Conservation (phyloP, 2,797 vertebrate species). For the Pipistrellus kuhlii region DNA sequence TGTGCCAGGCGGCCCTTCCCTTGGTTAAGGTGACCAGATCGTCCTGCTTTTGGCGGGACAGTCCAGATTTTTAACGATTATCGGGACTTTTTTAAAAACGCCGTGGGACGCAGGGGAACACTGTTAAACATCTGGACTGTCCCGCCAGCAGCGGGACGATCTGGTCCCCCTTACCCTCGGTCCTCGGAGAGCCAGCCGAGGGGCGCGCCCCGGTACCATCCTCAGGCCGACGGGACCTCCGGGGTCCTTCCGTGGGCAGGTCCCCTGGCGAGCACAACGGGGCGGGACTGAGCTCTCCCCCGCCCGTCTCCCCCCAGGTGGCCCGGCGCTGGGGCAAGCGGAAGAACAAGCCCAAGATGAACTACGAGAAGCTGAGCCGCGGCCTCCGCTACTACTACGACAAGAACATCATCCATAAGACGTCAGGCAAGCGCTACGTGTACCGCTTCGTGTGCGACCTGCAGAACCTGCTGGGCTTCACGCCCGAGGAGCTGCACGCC, state of each 20-base stretch:
- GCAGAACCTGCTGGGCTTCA: constrained; percentile 92
- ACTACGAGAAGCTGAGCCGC: constrained; percentile 94
- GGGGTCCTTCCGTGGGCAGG: no score
- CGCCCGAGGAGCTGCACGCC: constrained; percentile 91
- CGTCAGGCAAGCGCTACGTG: constrained; percentile 93
- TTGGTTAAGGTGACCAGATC: no score
- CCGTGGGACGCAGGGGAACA: no score
- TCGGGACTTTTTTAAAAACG: no score
- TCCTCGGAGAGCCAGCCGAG: background rate
- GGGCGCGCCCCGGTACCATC: no score
- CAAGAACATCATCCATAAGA: constrained; percentile 96
- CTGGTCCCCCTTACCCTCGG: no score
- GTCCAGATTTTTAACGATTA: no score
- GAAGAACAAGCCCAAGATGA: constrained; percentile 96
- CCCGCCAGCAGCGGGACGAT: no score
- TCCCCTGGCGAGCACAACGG: no score
- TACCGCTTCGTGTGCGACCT: constrained; percentile 95
- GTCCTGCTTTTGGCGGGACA: no score
- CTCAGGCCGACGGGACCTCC: no score
- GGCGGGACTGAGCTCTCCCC: fast-evolving
- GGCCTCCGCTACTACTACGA: constrained; percentile 94
- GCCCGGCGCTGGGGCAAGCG: constrained; percentile 93
- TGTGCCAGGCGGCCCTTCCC: fast-evolving
- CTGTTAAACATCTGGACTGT: no score
- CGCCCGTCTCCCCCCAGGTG: constrained; percentile 85